Evolutionary conservation across 2,113 vertebrate genomes (phyloP).

Genomic region (Martes martes): DNA sequence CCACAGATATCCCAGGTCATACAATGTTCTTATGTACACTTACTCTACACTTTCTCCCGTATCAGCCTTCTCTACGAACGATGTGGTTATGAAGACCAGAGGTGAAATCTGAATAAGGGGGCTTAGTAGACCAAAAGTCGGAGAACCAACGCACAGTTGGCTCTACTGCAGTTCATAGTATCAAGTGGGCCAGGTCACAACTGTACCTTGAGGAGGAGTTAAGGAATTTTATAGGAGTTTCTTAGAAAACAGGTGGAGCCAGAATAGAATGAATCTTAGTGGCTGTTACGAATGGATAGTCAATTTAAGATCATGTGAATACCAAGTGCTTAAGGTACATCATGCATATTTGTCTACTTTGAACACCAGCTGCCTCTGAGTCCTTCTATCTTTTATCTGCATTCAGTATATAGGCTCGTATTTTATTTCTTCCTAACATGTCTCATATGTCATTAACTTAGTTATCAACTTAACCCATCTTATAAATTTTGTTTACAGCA

Average conservation of each 20-base stretch:
- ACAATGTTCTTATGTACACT: too few relatives aligned
- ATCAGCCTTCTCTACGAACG: background rate
- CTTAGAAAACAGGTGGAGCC: background rate
- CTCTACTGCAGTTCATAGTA: accelerated
- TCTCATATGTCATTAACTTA: background rate
- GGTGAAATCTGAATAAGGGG: too few relatives aligned
- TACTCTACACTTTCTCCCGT: background rate
- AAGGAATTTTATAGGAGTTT: background rate
- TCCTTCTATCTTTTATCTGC: background rate
- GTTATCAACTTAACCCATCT: background rate
- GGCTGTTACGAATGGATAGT: background rate
- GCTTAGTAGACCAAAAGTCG: background rate
- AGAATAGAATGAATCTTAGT: too few relatives aligned
- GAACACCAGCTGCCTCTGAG: background rate
- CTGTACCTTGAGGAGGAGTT: background rate
- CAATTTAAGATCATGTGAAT: background rate
- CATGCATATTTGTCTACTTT: background rate
- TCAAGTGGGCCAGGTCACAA: background rate
- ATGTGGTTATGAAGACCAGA: background rate
- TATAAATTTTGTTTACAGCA: background rate
- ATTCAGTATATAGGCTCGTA: background rate
- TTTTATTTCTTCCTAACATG: background rate
- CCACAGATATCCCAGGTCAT: background rate
- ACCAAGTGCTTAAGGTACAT: background rate
- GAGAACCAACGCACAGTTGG: too few relatives aligned